Conservation (phyloP, 2,888 invertebrate species). For the Caenorhabditis sulstoni region DNA sequence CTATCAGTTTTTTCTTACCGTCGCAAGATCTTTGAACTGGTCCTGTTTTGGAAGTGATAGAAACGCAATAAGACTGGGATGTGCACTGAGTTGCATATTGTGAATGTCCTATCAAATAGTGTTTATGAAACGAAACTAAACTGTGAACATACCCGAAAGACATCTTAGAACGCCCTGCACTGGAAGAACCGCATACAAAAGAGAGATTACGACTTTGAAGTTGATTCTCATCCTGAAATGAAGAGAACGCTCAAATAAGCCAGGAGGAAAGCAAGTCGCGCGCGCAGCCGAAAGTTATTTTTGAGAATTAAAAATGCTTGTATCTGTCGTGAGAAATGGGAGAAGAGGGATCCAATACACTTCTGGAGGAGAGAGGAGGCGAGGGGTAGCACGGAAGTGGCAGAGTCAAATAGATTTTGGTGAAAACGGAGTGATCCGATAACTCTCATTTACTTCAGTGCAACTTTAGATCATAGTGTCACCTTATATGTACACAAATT, state of each 20-base stretch:
- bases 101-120: conserved; percentile 32
- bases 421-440: neutral
- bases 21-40: conserved; percentile 63
- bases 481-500: too few relatives aligned
- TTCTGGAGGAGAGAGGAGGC: neutral
- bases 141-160: conserved; percentile 35
- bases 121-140: neutral
- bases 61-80: conserved; percentile 64
- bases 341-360: neutral
- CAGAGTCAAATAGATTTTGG: neutral
- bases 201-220: conserved; percentile 19
- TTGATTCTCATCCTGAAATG: conserved; percentile 41
- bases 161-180: conserved; percentile 35
- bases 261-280: conserved; percentile 7
- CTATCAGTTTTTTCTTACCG: too few relatives aligned
- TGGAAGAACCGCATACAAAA: conserved; percentile 27
- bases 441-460: too few relatives aligned
- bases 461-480: too few relatives aligned
- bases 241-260: neutral
- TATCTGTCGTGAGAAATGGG: conserved; percentile 18
- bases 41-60: conserved; percentile 58
- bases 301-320: conserved; percentile 40
- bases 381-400: neutral
- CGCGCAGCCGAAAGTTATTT: conserved; percentile 11
- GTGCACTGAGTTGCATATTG: conserved; percentile 58